Evolutionary conservation across 2,888 invertebrate species (phyloP), one percentile per base, ranked within the genome.

Genomic region (Orthosia cruda): DNA sequence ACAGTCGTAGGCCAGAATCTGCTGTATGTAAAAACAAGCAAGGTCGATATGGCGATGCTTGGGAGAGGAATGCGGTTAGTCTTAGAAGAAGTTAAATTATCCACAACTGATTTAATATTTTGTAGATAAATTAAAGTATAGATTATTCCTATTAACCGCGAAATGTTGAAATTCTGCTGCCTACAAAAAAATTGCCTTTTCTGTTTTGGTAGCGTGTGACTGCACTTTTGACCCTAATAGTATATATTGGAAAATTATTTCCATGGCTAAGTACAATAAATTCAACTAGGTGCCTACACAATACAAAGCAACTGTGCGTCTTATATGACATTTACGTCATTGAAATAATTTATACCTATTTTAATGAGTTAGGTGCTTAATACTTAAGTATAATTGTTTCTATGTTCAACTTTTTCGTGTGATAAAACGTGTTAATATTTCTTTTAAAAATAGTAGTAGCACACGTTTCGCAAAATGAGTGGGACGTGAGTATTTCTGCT

Each of bases 401-500:
- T 47, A 55, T 7, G 20, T n/a, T n/a, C 0, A 40, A 47, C 3
- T 4, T 62, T 70, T 59, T 49, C 13, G 15, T 13, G 20, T 26
- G 26, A 18, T 3, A 52, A 64, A 72, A 79, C 16, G 11, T 40
- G 45, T 68, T 64, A 2, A 50, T 54, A 55, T 58, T 52, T 54
- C 0, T 62, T 55, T 57, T 70, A 58, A 62, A 81, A 81, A 80
- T 63, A 80, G 76, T 66, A 3, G 79, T 63, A 74, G 80, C 80
- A 80, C 80, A 80, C 67, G 62, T 49, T 79, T 20, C 65, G 13
- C 5, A 26, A 61, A 67, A 69, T 69, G 26, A 69, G 83, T 80
- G 26, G 71, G 77, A 40, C 47, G 77, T 32, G 26, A 64, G 55
- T 50, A 40, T 77, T 59, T 71, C 57, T 50, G 54, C 18, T 45